Evolutionary conservation across 2,113 vertebrate genomes (phyloP).

Genomic region (Rhea pennata): DNA sequence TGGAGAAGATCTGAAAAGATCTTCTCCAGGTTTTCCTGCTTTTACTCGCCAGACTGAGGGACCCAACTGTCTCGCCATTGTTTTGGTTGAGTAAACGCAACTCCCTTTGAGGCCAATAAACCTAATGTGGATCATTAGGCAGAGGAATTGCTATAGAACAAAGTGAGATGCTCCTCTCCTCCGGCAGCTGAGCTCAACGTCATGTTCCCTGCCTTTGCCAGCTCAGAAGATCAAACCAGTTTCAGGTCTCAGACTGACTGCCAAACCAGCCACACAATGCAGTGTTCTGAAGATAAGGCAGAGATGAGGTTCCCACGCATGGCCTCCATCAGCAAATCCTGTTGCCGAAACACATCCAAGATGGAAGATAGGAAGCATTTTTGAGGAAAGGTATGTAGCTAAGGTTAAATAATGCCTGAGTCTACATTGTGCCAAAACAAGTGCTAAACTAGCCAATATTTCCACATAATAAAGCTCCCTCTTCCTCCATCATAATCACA

Average conservation of each 20-base stretch:
- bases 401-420: neutral
- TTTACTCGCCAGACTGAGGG: neutral
- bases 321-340: neutral
- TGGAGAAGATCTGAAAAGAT: neutral
- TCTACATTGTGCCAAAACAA: neutral
- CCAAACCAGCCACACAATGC: neutral
- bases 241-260: neutral
- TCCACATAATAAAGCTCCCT: neutral
- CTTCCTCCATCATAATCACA: fast-evolving
- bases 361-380: neutral
- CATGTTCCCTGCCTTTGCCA: neutral
- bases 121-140: neutral
- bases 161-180: neutral
- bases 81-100: neutral
- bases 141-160: neutral
- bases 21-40: neutral
- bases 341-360: neutral
- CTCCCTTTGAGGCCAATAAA: neutral
- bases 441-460: neutral
- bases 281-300: neutral
- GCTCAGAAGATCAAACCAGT: neutral
- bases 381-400: neutral
- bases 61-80: neutral
- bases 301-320: neutral
- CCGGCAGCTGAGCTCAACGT: neutral